Base-by-base conservation (phyloP, 1,140 invertebrate species). In the Scaptomyza graminum region DNA sequence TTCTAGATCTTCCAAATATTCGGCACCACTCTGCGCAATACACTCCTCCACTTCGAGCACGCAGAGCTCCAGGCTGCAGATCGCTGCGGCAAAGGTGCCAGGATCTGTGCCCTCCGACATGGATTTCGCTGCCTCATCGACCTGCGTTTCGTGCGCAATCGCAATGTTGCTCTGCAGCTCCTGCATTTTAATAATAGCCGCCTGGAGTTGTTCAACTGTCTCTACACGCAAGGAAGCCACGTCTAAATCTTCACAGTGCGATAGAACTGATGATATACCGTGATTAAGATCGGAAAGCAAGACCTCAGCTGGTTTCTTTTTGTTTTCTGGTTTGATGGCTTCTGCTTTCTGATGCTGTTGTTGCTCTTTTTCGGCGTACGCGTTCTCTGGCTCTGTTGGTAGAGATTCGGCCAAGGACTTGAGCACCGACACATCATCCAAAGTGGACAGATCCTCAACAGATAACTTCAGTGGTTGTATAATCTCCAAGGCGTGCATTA, bases 361-460 rank as follows among this genome's bases (percentile, higher is more conserved):
- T 13, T 52, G 37, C n/a, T 28, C 46, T 34, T 56, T 28, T 2
- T 31, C 25, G 3, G 9, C 8, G 6, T 52, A 47, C 11, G 8
- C 37, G 9, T 77, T 7, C 5, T 31, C 60, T 9, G 67, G 66
- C 9, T 90, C 89, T 0, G 71, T 60, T 12, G 85, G 83, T 15
- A 90, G 54, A 1, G 87, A 85, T 65, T 92, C 93, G 13, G 93
- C 93, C 13, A 84, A 91, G 5, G 93, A 93, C 91, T 94, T 94
- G 18, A 94, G 91, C 11, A 91, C 92, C 7, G 93, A 94, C 62
- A 94, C 91, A 84, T 94, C 93, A 73, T 94, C 93, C 57, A 94
- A 84, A 9, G 93, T 94, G 5, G 93, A 90, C 5, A 85, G 5
- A 47, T 91, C 74, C 15, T 91, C 87, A 9, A 41, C 22, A 18